phyloP scores from a whole-genome alignment of 1,140 invertebrate genomes.

The Trialeurodes vaporariorum region DNA sequence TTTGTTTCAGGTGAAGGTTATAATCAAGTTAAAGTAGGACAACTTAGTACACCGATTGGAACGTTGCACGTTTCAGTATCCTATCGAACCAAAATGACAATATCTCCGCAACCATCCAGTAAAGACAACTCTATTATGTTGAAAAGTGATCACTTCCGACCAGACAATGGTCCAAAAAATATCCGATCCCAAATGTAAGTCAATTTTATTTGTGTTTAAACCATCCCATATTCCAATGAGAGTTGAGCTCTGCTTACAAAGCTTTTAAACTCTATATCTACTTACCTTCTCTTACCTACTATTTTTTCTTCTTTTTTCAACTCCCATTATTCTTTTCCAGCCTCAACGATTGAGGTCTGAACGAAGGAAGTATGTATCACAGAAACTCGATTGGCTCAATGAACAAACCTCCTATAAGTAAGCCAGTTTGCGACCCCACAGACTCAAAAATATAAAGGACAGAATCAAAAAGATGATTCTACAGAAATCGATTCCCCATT shows the following conservation, averaged over 20 bases:
- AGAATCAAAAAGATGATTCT: too few relatives aligned
- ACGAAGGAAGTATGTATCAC: neutral
- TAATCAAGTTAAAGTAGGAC: constrained; percentile 65
- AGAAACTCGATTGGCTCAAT: too few relatives aligned
- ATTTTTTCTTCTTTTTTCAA: neutral
- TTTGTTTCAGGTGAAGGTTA: constrained; percentile 47
- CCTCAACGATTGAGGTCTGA: neutral
- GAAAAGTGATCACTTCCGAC: constrained; percentile 81
- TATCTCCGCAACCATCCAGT: constrained; percentile 59
- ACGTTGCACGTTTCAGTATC: constrained; percentile 63
- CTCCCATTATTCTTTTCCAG: neutral
- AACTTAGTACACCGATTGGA: constrained; percentile 69
- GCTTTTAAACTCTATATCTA: too few relatives aligned
- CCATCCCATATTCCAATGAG: too few relatives aligned
- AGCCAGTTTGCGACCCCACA: too few relatives aligned
- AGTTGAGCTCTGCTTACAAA: too few relatives aligned
- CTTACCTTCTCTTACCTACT: too few relatives aligned
- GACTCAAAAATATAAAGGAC: too few relatives aligned
- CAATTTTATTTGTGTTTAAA: too few relatives aligned
- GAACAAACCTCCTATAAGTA: too few relatives aligned
- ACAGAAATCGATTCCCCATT: too few relatives aligned
- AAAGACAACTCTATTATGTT: constrained; percentile 52
- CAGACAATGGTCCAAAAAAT: constrained; percentile 53
- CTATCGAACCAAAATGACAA: constrained; percentile 79
- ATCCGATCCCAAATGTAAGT: neutral